These are phyloP conservation scores for Euura saliciscinereae DNA, from an alignment of 1,140 invertebrate species.

Conservation along the genomic window DNA sequence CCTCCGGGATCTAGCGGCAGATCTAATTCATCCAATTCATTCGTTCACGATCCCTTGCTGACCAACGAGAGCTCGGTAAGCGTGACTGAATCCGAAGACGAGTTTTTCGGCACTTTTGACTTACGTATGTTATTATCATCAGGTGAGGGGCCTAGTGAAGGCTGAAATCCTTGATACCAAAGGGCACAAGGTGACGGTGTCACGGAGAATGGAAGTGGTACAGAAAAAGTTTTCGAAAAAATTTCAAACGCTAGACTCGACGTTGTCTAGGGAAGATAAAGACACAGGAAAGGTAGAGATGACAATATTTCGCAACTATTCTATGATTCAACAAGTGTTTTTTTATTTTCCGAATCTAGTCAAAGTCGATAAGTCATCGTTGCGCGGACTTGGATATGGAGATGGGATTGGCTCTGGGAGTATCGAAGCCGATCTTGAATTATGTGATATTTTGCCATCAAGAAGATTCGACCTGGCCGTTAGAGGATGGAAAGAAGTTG, in stretches of 20 bases:
- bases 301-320: background rate
- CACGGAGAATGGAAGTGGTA: conserved; percentile 68
- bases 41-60: conserved; percentile 93
- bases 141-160: conserved; percentile 59
- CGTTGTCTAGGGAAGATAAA: conserved; percentile 58
- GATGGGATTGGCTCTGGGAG: conserved; percentile 74
- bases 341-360: conserved; percentile 24
- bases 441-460: conserved; percentile 99
- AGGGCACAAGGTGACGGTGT: conserved; percentile 65
- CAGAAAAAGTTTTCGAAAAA: conserved; percentile 63
- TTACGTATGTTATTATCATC: conserved; percentile 12
- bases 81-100: background rate
- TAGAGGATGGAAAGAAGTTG: conserved; percentile 91
- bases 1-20: conserved; percentile 78
- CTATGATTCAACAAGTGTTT: background rate
- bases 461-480: conserved; percentile 96
- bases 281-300: conserved; percentile 40
- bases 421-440: conserved; percentile 93
- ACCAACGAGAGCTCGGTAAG: conserved; percentile 55
- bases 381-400: conserved; percentile 76
- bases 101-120: too few species aligned
- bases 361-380: conserved; percentile 63
- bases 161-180: conserved; percentile 64
- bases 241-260: conserved; percentile 75
- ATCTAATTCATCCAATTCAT: conserved; percentile 72